Evolutionary conservation across 1,140 invertebrate genomes (phyloP), one percentile per base, ranked within the genome.

Genomic region (Eumeta japonica): DNA sequence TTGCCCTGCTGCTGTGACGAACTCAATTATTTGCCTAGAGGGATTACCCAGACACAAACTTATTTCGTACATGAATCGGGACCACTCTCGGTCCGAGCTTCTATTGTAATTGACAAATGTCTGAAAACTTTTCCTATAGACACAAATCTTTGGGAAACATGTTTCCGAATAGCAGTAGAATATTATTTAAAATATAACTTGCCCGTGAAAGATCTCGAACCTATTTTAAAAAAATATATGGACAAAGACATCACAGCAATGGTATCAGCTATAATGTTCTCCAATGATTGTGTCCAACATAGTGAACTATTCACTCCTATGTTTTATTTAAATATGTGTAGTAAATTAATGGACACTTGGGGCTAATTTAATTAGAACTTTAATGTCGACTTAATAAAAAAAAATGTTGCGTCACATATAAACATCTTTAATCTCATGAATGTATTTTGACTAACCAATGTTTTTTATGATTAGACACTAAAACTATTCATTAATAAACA

Each of bases 261-360:
- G 63, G 66, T 63, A 0, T 58, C 58, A 0, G 66, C 70, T 15
- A 60, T 74, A 3, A 61, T 71, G 65, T 71, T 58, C 34, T 71
- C 66, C 0, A 63, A 61, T 15, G 70, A 74, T 47, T 70, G 70
- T 36, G 43, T 52, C 10, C 55, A 71, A 27, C 71, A 71, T 33
- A 56, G 52, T 18, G 48, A 67, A 31, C 67, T 74, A 31, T 41
- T 74, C 2, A 52, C 64, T 2, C 62, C 66, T 0, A 71, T 65
- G 31, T 71, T 74, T 33, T 71, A 63, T 28, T 46, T 74, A 38
- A 71, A 68, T 41, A 65, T 74, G 58, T 71, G 66, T 34, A 74
- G 55, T 32, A 49, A 66, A 43, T 55, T 70, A 10, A 43, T 73
- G 14, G 62, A 73, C 43, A 60, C 65, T 5, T 73, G 68, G 68